Conservation (phyloP, 2,113 vertebrate genomes). For the Canis aureus region DNA sequence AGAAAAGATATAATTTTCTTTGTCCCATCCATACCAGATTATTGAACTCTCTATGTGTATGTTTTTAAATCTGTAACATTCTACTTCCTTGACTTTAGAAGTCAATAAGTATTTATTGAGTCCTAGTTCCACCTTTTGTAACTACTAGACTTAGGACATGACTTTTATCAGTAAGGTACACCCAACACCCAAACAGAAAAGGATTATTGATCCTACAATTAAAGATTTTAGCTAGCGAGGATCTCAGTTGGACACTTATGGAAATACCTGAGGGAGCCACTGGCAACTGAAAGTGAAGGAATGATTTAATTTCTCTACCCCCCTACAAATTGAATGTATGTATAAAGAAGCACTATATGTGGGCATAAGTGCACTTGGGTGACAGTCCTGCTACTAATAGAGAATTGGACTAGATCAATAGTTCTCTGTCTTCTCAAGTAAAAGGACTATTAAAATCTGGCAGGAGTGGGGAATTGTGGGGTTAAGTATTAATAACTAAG, state of each 20-base stretch:
- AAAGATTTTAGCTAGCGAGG: not conserved
- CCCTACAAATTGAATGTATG: not conserved
- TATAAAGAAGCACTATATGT: not conserved
- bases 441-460: conserved; percentile 30
- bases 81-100: conserved; percentile 42
- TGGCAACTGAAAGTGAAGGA: conserved; percentile 36
- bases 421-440: conserved; percentile 21
- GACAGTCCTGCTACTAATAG: not conserved
- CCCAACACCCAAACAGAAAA: not conserved
- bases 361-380: not conserved
- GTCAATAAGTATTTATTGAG: conserved; percentile 18
- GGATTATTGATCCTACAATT: not conserved
- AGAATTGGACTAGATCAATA: not conserved
- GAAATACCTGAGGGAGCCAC: conserved; percentile 3
- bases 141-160: not conserved
- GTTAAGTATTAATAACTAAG: not conserved
- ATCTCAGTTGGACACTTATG: conserved; percentile 46
- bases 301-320: not conserved
- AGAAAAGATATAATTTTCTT: conserved; percentile 12
- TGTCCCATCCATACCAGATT: not conserved
- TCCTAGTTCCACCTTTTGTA: conserved; percentile 11
- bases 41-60: conserved; percentile 33
- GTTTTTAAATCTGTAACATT: conserved; percentile 59
- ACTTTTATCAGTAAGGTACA: not conserved
- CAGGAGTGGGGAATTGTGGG: not conserved